Evolutionary conservation across 2,888 invertebrate genomes (phyloP).

Genomic region (Drosophila recens): DNA sequence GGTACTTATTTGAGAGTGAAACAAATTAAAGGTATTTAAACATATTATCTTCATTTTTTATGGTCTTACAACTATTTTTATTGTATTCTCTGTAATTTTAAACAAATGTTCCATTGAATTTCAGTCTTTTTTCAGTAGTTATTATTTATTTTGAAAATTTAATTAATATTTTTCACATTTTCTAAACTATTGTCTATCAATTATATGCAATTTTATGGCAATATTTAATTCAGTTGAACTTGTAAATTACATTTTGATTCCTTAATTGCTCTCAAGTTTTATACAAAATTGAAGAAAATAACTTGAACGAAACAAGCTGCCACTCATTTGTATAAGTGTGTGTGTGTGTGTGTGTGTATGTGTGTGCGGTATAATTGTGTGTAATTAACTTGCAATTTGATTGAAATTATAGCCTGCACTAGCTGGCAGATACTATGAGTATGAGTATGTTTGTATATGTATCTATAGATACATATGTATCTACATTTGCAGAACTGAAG

Average conservation of each 20-base stretch:
- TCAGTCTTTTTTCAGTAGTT: too few species aligned
- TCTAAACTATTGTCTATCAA: background rate
- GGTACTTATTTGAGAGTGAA: too few species aligned
- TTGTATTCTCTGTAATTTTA: too few species aligned
- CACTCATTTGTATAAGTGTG: conserved; percentile 33
- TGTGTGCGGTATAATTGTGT: conserved; percentile 70
- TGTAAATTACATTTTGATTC: conserved; percentile 1
- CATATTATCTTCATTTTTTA: too few species aligned
- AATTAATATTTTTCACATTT: background rate
- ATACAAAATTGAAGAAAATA: conserved; percentile 19
- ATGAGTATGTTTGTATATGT: background rate
- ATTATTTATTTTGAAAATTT: background rate
- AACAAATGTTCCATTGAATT: too few species aligned
- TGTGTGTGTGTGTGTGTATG: conserved; percentile 26
- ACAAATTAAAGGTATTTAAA: too few species aligned
- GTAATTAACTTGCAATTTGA: conserved; percentile 80
- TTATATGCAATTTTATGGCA: background rate
- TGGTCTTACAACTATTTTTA: too few species aligned
- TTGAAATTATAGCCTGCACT: conserved; percentile 75
- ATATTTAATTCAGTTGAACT: conserved; percentile 1
- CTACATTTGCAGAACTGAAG: conserved; percentile 39
- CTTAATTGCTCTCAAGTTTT: conserved; percentile 2
- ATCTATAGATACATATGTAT: conserved; percentile 15
- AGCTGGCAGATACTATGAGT: conserved; percentile 16
- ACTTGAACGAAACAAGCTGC: conserved; percentile 44